Conservation (phyloP, 2,797 vertebrate genomes). For the Falco rusticolus region DNA sequence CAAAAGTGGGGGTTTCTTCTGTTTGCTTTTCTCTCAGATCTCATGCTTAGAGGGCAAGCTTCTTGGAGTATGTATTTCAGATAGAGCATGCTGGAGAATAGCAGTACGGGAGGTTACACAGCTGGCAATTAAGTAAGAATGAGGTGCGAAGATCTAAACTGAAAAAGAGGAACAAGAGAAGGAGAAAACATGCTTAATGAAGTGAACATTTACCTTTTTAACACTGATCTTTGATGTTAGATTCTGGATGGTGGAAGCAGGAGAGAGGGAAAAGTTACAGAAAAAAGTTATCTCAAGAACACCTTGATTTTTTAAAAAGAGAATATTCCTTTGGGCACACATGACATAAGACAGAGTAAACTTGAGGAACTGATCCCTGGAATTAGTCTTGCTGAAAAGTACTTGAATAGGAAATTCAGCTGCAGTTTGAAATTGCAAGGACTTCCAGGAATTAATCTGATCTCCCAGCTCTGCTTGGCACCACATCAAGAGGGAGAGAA, state of each 20-base stretch:
- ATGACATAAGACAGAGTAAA: neutral
- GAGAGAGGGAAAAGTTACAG: neutral
- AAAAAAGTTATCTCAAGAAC: neutral
- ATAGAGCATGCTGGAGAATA: neutral
- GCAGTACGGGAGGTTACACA: neutral
- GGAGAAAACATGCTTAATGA: neutral
- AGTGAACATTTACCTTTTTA: neutral
- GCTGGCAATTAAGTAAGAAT: neutral
- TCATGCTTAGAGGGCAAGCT: neutral
- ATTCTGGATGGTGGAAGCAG: neutral
- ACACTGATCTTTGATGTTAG: neutral
- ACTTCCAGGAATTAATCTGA: slow-evolving; percentile 41
- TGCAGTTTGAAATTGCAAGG: neutral
- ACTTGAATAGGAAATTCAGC: neutral
- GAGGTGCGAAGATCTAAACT: neutral
- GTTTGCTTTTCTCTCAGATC: neutral
- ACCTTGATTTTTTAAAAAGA: neutral
- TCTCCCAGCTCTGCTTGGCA: slow-evolving; percentile 9
- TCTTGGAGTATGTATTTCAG: neutral
- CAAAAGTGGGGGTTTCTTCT: neutral
- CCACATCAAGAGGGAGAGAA: neutral
- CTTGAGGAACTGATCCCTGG: neutral
- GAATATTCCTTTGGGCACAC: neutral
- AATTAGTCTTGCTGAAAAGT: neutral
- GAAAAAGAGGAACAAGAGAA: neutral